These are phyloP conservation scores for Alitta virens DNA, from an alignment of 2,888 invertebrate species.

Conservation along the genomic window DNA sequence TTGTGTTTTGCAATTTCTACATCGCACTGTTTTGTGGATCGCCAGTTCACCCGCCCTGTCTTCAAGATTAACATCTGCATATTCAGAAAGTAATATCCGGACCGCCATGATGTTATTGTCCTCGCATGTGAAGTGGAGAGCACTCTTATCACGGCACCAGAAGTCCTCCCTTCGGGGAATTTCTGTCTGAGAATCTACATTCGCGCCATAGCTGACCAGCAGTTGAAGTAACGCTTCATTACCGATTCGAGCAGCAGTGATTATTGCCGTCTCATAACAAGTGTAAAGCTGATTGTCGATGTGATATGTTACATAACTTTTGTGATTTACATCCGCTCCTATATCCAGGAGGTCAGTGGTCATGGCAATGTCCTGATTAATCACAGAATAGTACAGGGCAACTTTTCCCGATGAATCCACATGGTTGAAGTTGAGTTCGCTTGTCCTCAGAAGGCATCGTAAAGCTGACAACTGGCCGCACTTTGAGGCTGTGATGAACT, in stretches of 20 bases:
- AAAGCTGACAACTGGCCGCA: not conserved
- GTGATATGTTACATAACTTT: conserved; percentile 27
- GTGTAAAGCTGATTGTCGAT: conserved; percentile 27
- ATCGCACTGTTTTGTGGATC: conserved; percentile 27
- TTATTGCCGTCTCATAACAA: conserved; percentile 27
- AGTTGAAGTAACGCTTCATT: conserved; percentile 15
- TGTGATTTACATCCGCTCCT: conserved; percentile 23
- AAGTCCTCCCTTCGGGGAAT: conserved; percentile 3
- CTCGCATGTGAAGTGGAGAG: conserved; percentile 32
- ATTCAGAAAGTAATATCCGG: conserved; percentile 18
- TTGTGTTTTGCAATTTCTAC: conserved; percentile 25
- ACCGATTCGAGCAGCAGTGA: conserved; percentile 29
- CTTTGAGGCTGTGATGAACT: not conserved
- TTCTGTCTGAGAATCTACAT: conserved; percentile 12
- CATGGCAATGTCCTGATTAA: conserved; percentile 1
- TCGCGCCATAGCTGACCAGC: conserved; percentile 21
- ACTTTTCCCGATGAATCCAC: conserved; percentile 22
- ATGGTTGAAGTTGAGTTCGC: conserved; percentile 17
- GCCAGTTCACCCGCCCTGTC: conserved; percentile 27
- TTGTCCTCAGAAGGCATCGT: not conserved
- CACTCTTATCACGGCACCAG: conserved; percentile 14
- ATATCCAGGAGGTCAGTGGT: conserved; percentile 18
- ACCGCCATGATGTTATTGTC: conserved; percentile 23
- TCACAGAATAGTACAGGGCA: conserved; percentile 24
- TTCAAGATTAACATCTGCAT: conserved; percentile 23